These are phyloP conservation scores for Microtus ochrogaster DNA, from an alignment of 2,113 vertebrate species.

Conservation along the genomic window DNA sequence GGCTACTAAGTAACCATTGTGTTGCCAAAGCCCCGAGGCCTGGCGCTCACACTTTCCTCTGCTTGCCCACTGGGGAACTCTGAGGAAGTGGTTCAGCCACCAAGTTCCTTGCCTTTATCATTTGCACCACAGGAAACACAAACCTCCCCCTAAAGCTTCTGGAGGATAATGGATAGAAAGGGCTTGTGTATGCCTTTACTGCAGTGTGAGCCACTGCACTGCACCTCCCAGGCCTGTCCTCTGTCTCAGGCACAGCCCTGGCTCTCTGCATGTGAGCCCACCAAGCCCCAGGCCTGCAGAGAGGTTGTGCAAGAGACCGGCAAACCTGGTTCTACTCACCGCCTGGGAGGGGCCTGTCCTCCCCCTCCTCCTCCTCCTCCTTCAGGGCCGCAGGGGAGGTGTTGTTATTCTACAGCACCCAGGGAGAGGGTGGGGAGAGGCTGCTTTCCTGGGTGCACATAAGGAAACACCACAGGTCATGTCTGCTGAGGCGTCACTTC, in stretches of 20 bases:
- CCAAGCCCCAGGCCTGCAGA: neutral
- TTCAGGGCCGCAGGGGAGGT: neutral
- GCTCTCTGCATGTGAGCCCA: neutral
- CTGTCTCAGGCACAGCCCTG: neutral
- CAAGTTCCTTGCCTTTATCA: neutral
- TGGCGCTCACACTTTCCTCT: neutral
- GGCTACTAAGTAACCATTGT: neutral
- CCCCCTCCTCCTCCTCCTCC: neutral
- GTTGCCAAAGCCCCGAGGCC: neutral
- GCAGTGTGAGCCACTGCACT: neutral
- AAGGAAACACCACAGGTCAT: neutral
- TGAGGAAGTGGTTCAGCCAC: neutral
- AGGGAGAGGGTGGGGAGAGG: neutral
- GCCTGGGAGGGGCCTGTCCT: neutral
- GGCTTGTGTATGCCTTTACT: neutral
- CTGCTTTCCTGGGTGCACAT: slow-evolving; percentile 41
- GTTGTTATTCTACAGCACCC: neutral
- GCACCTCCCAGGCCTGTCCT: neutral
- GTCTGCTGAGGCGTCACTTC: slow-evolving; percentile 16
- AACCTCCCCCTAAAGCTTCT: neutral
- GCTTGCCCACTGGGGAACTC: neutral
- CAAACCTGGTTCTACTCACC: neutral
- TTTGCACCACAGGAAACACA: neutral
- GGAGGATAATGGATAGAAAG: neutral
- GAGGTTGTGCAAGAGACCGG: neutral